Evolutionary conservation across 2,888 invertebrate species (phyloP), one percentile per base, ranked within the genome.

Genomic region (Mylabris sibirica): DNA sequence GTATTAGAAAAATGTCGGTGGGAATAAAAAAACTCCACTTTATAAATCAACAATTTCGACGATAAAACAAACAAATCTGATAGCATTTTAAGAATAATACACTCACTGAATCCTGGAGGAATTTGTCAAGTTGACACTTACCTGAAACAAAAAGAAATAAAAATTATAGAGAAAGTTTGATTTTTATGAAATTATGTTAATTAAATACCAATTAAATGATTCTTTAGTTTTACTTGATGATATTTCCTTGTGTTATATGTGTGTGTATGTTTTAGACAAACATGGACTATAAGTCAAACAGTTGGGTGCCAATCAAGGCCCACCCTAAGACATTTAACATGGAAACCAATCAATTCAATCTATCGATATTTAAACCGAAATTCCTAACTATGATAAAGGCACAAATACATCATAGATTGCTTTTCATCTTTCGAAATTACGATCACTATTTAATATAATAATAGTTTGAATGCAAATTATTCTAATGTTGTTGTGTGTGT

Each of bases 281-380:
- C 57, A 68, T 71, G 24, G 68, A 67, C 71, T 71, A 70, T 75
- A 75, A 75, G 73, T 74, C 71, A 74, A 72, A 60, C 74, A 44
- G 72, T 61, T 65, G 73, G 74, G 64, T 63, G 67, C 74, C 74
- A 71, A 66, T 69, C 69, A 66, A 38, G 57, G 57, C 24, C 57
- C 57, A 57, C 20, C 57, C 57, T 24, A 57, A 57, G 24, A 57
- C 57, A 5, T 20, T 57, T 57, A 57, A 57, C 57, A 57, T 57
- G 57, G 24, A 57, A 57, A 57, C 9, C 24, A 57, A 57, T 57
- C 57, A 57, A 57, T 17, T 44, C 17, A 4, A 44, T 44, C 44
- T 49, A 57, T 57, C 22, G 57, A 57, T 57, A 57, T 57, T n/a
- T 57, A 12, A 57, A 11, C 57, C 57, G 57, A 57, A 57, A 57